Evolutionary conservation across 2,113 vertebrate genomes (phyloP), one percentile per base, ranked within the genome.

Genomic region (Saguinus midas): DNA sequence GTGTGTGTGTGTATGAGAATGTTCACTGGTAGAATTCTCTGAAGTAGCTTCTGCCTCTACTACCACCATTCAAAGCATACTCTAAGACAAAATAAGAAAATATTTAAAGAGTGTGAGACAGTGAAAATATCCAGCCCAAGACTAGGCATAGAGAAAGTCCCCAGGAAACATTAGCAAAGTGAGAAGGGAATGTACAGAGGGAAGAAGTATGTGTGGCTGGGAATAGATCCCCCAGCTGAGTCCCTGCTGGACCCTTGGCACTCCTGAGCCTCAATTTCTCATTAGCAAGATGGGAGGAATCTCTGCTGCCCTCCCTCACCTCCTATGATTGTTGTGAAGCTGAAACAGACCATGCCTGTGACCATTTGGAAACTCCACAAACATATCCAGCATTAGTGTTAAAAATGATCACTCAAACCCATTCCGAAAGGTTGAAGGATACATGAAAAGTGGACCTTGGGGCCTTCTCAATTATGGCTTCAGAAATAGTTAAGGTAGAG

Each of bases 381-480:
- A 83, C 68, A 40, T 2, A 20, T 0, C 75, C 8, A 5, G 61
- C 68, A 1, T 94, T 52, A 1, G n/a, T 81, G 89, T 83, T 95
- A 90, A 96, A 94, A 96, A 91, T 32, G 88, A 76, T 40, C 78
- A 5, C 94, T 87, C 91, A 9, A 1, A 80, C 45, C 55, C 37
- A 9, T 40, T 37, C 29, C 52, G 95, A 94, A 83, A 96, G 91
- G 72, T 68, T 94, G 95, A 91, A 92, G 83, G 89, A 70, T 80
- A 13, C 0, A 0, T 75, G 79, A 45, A 55, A 50, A 81, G 80
- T 21, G 25, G 91, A 45, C 95, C 70, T 66, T 9, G 45, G 90
- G 95, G 96, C 64, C 90, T 68, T 91, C 80, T 95, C 91, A 48
- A 27, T 81, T 78, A 52, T 7, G 43, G 87, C 88, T 86, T 87